A percentile compares a stretch with the other conserved stretches of the same genome.
Evolutionary conservation across 2,113 vertebrate genomes (phyloP).

Genomic region (Nettapus auritus): DNA sequence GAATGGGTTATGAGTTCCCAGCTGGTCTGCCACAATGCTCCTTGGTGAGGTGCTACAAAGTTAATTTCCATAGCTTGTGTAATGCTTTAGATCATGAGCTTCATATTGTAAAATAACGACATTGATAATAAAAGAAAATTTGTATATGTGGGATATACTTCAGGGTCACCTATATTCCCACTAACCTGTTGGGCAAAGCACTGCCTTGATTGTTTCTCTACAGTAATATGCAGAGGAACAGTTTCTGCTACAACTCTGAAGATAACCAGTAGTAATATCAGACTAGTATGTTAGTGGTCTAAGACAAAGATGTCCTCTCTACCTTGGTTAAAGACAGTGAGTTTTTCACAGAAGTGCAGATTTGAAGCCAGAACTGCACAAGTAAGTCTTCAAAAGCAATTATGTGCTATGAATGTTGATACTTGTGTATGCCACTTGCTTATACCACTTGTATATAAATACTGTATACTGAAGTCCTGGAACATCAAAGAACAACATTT

Average conservation of each 20-base stretch:
- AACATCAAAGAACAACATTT: background rate
- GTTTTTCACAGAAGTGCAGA: background rate
- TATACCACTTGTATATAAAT: background rate
- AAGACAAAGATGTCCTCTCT: background rate
- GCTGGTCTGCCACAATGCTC: background rate
- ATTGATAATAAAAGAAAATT: rapidly evolving
- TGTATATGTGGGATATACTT: background rate
- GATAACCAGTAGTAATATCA: background rate
- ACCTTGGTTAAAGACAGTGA: background rate
- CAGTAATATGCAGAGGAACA: background rate
- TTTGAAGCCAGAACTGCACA: background rate
- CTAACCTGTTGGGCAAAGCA: background rate
- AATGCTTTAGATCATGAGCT: background rate
- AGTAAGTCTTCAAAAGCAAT: background rate
- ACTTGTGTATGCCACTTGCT: background rate
- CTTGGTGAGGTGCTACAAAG: rapidly evolving
- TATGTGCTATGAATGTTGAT: background rate
- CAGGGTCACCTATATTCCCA: background rate
- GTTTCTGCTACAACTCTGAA: background rate
- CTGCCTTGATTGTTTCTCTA: background rate
- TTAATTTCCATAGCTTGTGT: background rate
- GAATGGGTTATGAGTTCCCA: background rate
- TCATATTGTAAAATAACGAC: background rate
- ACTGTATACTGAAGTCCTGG: background rate
- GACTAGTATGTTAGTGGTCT: background rate